Base-by-base conservation (phyloP, 2,888 invertebrate genomes). In the Lepidonotus clava region DNA sequence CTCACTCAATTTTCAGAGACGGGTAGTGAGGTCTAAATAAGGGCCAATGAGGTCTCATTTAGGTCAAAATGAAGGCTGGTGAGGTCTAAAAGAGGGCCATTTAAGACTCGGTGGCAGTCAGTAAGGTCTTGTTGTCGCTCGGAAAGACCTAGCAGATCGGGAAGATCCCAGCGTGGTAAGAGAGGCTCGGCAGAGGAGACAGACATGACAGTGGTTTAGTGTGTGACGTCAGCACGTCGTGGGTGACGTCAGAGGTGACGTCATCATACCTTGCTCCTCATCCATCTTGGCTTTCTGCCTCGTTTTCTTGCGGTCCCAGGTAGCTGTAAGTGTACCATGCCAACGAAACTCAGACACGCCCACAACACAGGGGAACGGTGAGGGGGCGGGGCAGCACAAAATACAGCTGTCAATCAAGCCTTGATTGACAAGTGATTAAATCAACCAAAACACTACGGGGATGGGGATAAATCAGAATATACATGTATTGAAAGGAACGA, bases 301-400 rank as follows among this genome's bases (percentile, higher is more conserved):
- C 46, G 80, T 80, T 80, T 80, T 40, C 24, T 87, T 66, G 34
- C 86, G 87, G 51, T 88, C 88, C 88, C 88, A 88, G 0, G 88
- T 85, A 21, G 71, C 88, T 87, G 87, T 46, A 84, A 83, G 51
- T 83, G 53, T 41, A 80, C 32, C 46, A 80, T 80, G 80, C 80
- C 80, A 80, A 80, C 80, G 28, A 80, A 41, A 80, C 41, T 46
- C 80, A 80, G 80, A 51, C 41, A 46, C 80, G 34, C 80, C 51
- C 80, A 80, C 80, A 80, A 80, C 41, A 80, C 80, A 80, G 46
- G 80, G 41, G 46, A 46, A 46, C 24, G 28, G 80, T 41, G 28
- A 38, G 38, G 71, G 38, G 71, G 71, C 28, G 67, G 67, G 67
- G 34, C 71, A 8, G 38, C 71, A 38, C 36, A 1, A n/a, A 61